phyloP scores from a whole-genome alignment of 2,888 invertebrate genomes.

The Trissolcus brochymenae region DNA sequence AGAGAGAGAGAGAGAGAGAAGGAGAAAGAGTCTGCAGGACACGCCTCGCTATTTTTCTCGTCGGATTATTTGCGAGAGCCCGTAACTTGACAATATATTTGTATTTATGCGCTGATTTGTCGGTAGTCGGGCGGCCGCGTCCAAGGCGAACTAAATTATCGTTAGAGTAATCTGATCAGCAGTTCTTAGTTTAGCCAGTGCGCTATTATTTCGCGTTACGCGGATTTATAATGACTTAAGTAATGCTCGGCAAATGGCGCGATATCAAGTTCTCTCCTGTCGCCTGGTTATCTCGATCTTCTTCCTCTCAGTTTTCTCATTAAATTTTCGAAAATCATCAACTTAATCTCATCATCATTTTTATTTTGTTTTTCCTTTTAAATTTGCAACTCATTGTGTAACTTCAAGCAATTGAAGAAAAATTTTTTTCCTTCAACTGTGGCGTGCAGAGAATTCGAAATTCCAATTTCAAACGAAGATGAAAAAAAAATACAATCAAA shows the following conservation, averaged over 20 bases:
- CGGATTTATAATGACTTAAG: constrained; percentile 34
- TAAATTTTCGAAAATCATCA: neutral
- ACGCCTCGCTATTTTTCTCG: constrained; percentile 39
- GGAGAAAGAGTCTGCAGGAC: no score
- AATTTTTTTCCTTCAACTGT: neutral
- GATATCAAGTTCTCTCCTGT: constrained; percentile 2
- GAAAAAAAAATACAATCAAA: neutral
- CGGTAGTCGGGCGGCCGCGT: constrained; percentile 13
- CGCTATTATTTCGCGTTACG: constrained; percentile 16
- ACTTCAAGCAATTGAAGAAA: no score
- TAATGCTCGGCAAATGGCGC: constrained; percentile 12
- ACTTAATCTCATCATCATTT: no score
- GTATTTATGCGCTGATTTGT: constrained; percentile 49
- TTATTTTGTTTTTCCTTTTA: no score
- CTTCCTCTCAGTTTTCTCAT: neutral
- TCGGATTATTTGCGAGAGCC: constrained; percentile 34
- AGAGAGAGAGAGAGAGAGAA: no score
- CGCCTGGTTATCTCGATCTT: neutral
- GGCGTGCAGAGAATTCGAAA: neutral
- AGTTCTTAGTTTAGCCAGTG: constrained; percentile 23
- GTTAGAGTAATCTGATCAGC: constrained; percentile 38
- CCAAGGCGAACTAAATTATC: constrained; percentile 36
- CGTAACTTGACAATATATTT: constrained; percentile 42
- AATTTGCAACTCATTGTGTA: no score
- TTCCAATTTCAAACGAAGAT: neutral